Evolutionary conservation across 2,888 invertebrate species (phyloP).

Genomic region (Drosophila mercatorum): DNA sequence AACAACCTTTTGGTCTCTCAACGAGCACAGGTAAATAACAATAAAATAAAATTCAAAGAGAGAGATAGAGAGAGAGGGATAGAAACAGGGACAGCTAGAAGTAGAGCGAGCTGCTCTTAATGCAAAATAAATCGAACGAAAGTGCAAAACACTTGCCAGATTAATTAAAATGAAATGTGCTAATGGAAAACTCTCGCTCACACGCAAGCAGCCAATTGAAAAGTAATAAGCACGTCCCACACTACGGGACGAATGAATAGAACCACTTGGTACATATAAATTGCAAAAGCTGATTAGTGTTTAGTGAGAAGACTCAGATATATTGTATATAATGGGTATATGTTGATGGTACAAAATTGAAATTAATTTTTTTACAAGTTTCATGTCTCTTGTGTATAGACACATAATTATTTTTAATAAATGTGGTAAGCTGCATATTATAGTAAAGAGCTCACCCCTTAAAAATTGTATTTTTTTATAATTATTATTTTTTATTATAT

Average conservation of each 20-base stretch:
- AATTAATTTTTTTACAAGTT: too few relatives aligned
- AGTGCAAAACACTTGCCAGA: slow-evolving; percentile 64
- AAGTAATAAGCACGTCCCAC: slow-evolving; percentile 3
- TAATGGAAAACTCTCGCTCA: slow-evolving; percentile 46
- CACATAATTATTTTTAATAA: background rate
- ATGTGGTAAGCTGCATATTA: background rate
- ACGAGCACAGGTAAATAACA: slow-evolving; percentile 25
- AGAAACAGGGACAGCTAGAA: background rate
- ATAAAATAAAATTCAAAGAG: background rate
- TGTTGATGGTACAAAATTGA: too few relatives aligned
- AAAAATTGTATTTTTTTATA: background rate
- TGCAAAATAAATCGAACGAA: slow-evolving; percentile 61
- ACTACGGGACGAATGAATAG: slow-evolving; percentile 5
- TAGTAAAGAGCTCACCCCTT: background rate
- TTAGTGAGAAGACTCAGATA: too few relatives aligned
- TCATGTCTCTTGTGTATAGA: too few relatives aligned
- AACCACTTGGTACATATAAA: background rate
- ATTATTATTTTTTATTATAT: background rate
- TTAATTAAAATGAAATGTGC: slow-evolving; percentile 71
- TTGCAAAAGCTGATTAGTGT: background rate
- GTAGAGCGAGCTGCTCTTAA: slow-evolving; percentile 29
- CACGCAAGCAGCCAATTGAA: slow-evolving; percentile 16
- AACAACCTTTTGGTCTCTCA: slow-evolving; percentile 42
- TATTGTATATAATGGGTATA: background rate
- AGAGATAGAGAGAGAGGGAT: background rate